These are phyloP conservation scores for Melipona beecheii DNA, from an alignment of 2,888 invertebrate species.

Conservation along the genomic window DNA sequence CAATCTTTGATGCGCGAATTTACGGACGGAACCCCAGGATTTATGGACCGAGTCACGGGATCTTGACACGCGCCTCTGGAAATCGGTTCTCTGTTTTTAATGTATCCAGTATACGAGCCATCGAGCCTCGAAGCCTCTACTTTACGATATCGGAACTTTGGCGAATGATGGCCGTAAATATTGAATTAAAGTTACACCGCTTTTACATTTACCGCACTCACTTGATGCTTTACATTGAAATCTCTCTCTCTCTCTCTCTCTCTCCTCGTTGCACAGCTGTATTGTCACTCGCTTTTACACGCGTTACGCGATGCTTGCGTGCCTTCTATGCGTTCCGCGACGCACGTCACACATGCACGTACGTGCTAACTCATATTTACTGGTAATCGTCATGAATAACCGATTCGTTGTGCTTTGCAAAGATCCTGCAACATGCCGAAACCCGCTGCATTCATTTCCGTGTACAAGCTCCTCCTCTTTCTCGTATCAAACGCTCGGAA, in stretches of 20 bases:
- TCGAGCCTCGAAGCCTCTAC: too few relatives aligned
- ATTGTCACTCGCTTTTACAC: not conserved
- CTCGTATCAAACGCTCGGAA: not conserved
- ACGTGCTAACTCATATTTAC: not conserved
- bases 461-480: not conserved
- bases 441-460: not conserved
- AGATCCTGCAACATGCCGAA: not conserved
- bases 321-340: not conserved
- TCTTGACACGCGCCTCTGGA: too few relatives aligned
- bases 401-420: not conserved
- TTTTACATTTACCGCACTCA: too few relatives aligned
- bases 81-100: not conserved
- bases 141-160: not conserved
- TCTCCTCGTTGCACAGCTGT: too few relatives aligned
- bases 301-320: not conserved
- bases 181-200: not conserved
- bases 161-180: not conserved
- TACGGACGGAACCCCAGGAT: constrained; percentile 1
- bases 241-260: not conserved
- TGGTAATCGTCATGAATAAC: not conserved
- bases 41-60: not conserved
- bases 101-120: not conserved
- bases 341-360: not conserved
- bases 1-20: constrained; percentile 29
- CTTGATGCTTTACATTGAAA: not conserved